Conservation (phyloP, 2,113 vertebrate species). For the Conger conger region DNA sequence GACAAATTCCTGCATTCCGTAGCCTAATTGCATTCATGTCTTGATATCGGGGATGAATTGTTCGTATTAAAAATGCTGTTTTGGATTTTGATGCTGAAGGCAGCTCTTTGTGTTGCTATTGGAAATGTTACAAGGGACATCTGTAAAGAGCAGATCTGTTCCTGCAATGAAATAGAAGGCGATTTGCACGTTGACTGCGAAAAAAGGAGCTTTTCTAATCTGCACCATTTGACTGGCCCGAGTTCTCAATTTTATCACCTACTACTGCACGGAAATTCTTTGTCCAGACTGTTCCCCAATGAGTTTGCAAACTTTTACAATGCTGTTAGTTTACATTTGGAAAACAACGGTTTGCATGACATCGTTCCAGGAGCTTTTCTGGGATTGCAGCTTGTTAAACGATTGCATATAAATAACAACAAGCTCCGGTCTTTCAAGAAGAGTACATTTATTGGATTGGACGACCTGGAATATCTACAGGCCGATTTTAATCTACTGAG, state of each 20-base stretch:
- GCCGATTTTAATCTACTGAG: slow-evolving; percentile 97
- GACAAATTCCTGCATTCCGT: slow-evolving; percentile 15
- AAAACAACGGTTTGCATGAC: slow-evolving; percentile 98
- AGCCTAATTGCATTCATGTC: slow-evolving; percentile 63
- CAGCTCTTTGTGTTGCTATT: slow-evolving; percentile 97
- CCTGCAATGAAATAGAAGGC: slow-evolving; percentile 95
- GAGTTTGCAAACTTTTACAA: slow-evolving; percentile 99
- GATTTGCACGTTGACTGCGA: slow-evolving; percentile 99
- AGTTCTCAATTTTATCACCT: slow-evolving; percentile 98
- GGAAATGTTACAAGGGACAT: slow-evolving; percentile 98
- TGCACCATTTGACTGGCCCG: slow-evolving; percentile 93
- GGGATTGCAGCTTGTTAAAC: slow-evolving; percentile 95
- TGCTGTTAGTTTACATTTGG: slow-evolving; percentile 97
- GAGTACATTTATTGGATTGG: slow-evolving; percentile 95
- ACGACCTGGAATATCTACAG: slow-evolving; percentile 98
- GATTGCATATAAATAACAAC: slow-evolving; percentile 98
- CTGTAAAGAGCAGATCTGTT: slow-evolving; percentile 98
- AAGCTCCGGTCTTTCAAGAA: slow-evolving; percentile 96
- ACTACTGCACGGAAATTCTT: slow-evolving; percentile 96
- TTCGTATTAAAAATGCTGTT: slow-evolving; percentile 96
- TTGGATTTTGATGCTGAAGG: slow-evolving; percentile 98
- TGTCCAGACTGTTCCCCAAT: slow-evolving; percentile 97
- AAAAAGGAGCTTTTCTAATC: slow-evolving; percentile 90
- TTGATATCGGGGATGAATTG: slow-evolving; percentile 91
- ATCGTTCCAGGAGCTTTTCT: slow-evolving; percentile 97